Evolutionary conservation across 2,888 invertebrate genomes (phyloP).

Genomic region (Brachyopa scutellaris): DNA sequence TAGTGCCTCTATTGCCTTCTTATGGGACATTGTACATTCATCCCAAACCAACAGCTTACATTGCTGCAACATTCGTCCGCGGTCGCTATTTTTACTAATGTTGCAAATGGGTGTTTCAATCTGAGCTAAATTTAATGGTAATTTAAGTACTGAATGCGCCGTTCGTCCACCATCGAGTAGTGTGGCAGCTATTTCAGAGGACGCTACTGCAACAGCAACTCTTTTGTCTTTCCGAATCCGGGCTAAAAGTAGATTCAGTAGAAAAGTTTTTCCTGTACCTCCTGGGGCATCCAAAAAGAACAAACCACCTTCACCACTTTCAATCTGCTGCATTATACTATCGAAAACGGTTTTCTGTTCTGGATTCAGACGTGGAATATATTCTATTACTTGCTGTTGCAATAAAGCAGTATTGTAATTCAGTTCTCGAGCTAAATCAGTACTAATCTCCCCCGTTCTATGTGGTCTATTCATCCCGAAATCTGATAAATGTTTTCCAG

Average conservation of each 20-base stretch:
- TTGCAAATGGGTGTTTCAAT: too few species aligned
- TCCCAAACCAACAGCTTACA: conserved; percentile 33
- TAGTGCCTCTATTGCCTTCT: not conserved
- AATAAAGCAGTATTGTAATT: not conserved
- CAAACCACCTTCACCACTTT: not conserved
- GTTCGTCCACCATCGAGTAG: too few species aligned
- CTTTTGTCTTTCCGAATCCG: not conserved
- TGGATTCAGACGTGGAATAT: too few species aligned
- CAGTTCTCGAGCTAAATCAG: not conserved
- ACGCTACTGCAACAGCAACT: too few species aligned
- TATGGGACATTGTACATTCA: conserved; percentile 53
- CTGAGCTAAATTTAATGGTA: not conserved
- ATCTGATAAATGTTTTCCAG: not conserved
- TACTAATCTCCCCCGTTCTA: too few species aligned
- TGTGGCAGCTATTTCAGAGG: conserved; percentile 45
- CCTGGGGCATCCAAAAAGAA: conserved; percentile 4
- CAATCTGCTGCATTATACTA: too few species aligned
- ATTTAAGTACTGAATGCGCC: too few species aligned
- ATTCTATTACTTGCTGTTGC: not conserved
- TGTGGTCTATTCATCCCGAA: not conserved
- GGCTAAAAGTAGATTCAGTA: conserved; percentile 2
- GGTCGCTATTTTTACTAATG: conserved; percentile 24
- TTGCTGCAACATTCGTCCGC: conserved; percentile 23
- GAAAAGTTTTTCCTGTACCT: conserved; percentile 5
- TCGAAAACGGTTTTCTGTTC: too few species aligned